Percentiles rank a stretch among this genome's conserved stretches.
These are phyloP conservation scores for Petrosia ficiformis DNA, from an alignment of 37 sponge, comb jelly and placozoan genomes.

Conservation along the genomic window DNA sequence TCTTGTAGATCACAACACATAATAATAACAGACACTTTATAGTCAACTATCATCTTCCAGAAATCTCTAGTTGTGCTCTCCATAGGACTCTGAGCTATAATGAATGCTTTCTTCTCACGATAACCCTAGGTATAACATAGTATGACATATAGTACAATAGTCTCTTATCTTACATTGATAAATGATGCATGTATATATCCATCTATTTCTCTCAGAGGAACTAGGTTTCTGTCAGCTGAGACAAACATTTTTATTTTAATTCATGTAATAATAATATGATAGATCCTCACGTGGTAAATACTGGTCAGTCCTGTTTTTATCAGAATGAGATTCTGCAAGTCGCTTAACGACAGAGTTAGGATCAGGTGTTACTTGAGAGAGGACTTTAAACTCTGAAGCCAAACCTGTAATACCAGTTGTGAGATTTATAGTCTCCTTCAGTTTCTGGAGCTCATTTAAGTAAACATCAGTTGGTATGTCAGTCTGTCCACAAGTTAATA, in stretches of 20 bases:
- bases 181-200: constrained; percentile 62
- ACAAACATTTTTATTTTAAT: background rate
- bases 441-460: background rate
- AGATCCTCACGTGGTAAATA: constrained; percentile 24
- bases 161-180: constrained; percentile 30
- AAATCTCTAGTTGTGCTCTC: constrained; percentile 49
- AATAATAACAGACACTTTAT: constrained; percentile 30
- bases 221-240: constrained; percentile 40
- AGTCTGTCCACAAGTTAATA: constrained; percentile 4
- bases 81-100: constrained; percentile 68
- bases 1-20: constrained; percentile 45
- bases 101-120: constrained; percentile 57
- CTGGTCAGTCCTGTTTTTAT: constrained; percentile 24
- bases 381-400: constrained; percentile 9
- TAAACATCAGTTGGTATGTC: background rate
- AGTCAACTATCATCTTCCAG: constrained; percentile 58
- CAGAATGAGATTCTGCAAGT: constrained; percentile 9
- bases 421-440: background rate
- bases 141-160: background rate
- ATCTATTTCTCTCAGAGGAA: constrained; percentile 40
- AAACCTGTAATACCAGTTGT: background rate
- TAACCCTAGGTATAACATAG: constrained; percentile 52
- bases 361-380: constrained; percentile 37
- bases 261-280: background rate
- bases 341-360: constrained; percentile 10